Percentiles rank a stretch among this genome's conserved stretches.
Evolutionary conservation across 2,888 invertebrate species (phyloP).

Genomic region (Chaitophorus viminalis): DNA sequence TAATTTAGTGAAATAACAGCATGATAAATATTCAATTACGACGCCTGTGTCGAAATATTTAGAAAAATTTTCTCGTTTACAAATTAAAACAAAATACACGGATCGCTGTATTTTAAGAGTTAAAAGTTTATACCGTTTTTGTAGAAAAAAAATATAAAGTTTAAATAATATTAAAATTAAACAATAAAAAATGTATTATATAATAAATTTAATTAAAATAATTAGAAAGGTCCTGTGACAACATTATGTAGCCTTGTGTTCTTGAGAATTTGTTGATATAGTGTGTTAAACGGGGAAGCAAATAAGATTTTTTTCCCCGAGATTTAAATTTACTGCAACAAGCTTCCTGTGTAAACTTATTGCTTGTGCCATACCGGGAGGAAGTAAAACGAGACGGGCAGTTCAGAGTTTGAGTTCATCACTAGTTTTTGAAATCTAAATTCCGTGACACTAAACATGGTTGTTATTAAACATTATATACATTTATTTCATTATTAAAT

Average conservation of each 20-base stretch:
- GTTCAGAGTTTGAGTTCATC: neutral
- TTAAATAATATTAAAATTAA: neutral
- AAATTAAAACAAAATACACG: neutral
- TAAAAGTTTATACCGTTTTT: neutral
- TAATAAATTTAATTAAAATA: constrained; percentile 34
- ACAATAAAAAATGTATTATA: neutral
- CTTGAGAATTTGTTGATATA: neutral
- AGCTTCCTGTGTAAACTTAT: neutral
- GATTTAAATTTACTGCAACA: neutral
- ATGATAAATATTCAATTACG: constrained; percentile 6
- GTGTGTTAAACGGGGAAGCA: neutral
- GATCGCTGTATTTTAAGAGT: neutral
- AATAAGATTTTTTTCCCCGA: neutral
- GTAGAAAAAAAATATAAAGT: neutral
- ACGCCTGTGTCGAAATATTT: neutral
- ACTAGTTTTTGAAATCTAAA: neutral
- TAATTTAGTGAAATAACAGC: constrained; percentile 32
- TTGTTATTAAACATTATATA: neutral
- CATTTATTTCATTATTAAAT: neutral
- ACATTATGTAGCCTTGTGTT: neutral
- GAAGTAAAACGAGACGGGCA: neutral
- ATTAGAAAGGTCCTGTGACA: neutral
- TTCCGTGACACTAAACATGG: neutral
- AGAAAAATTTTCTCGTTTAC: neutral
- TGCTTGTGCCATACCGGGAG: neutral